phyloP scores from a whole-genome alignment of 2,797 vertebrate genomes.

The Brachyalestes nurse region DNA sequence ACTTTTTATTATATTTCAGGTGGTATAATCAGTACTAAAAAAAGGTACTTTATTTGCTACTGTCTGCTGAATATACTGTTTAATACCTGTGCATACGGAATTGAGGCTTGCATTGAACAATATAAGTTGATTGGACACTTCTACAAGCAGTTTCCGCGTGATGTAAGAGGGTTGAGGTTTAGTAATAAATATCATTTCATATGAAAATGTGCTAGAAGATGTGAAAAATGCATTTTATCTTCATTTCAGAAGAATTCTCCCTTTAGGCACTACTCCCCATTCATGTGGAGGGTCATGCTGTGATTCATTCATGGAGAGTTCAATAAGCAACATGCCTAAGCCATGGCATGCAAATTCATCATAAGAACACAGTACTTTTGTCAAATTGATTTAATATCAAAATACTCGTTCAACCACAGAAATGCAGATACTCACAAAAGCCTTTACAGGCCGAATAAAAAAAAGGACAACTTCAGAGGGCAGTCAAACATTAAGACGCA shows the following conservation, averaged over 20 bases:
- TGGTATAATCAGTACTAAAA: no score
- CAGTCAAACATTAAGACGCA: conserved; percentile 32
- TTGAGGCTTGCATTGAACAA: no score
- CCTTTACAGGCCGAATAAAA: neutral
- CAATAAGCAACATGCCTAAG: neutral
- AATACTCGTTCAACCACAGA: conserved; percentile 4
- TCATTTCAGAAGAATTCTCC: neutral
- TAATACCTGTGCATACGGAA: no score
- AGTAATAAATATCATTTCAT: neutral
- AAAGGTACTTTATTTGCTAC: no score
- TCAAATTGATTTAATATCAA: conserved; percentile 3
- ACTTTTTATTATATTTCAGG: no score
- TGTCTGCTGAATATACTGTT: no score
- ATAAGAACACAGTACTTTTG: neutral
- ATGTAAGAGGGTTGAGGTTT: neutral
- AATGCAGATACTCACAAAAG: neutral
- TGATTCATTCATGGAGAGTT: neutral
- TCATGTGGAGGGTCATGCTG: neutral
- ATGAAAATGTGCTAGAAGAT: neutral
- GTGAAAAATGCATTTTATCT: neutral
- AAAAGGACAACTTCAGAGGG: conserved; percentile 15
- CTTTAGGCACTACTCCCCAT: neutral
- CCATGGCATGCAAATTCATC: neutral
- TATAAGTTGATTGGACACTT: no score
- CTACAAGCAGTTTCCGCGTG: neutral